These are phyloP conservation scores for Petrolisthes manimaculis DNA, from an alignment of 2,888 invertebrate genomes.

Conservation along the genomic window DNA sequence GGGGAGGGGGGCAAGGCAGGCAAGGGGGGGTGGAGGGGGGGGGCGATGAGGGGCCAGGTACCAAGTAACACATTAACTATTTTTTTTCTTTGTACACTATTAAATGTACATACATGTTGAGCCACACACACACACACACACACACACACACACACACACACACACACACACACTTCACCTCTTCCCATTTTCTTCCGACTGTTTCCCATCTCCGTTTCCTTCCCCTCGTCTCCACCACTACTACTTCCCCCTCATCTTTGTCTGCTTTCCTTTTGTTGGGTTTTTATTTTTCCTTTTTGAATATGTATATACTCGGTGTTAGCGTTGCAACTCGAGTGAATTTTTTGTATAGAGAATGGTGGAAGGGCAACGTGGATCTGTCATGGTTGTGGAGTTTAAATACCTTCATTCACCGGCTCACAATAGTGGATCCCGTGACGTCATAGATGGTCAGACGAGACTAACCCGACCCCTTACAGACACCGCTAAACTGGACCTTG, in stretches of 20 bases:
- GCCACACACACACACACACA: no score
- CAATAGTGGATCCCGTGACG: constrained; percentile 10
- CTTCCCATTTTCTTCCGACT: background rate
- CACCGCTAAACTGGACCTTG: background rate
- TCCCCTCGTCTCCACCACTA: background rate
- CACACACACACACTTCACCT: no score
- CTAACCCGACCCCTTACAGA: background rate
- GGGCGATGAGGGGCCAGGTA: background rate
- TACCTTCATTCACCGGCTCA: constrained; percentile 4
- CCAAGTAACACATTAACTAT: background rate
- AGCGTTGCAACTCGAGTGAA: background rate
- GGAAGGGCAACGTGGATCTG: background rate
- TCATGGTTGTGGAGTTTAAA: background rate
- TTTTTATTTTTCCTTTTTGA: background rate
- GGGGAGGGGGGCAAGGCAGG: no score
- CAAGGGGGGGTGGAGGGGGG: no score
- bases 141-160: no score
- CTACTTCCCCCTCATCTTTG: background rate
- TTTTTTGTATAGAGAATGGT: background rate
- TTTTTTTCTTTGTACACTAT: background rate
- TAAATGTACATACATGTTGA: no score
- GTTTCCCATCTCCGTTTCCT: background rate
- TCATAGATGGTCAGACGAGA: background rate
- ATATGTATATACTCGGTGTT: background rate
- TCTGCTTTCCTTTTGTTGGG: background rate